Base-by-base conservation (phyloP, 2,113 vertebrate species). In the Formicarius rufipectus region DNA sequence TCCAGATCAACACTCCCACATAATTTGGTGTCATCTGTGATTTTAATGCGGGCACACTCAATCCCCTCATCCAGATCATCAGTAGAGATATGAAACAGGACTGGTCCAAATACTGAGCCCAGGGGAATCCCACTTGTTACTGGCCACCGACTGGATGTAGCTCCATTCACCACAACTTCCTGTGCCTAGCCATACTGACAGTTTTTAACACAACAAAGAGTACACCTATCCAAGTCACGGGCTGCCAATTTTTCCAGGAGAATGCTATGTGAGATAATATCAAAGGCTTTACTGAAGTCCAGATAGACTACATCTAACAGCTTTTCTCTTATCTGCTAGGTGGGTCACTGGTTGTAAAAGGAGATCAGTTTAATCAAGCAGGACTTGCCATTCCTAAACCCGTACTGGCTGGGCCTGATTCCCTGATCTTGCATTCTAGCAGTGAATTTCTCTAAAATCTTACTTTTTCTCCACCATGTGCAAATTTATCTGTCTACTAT, bases 271-370 rank as follows among this genome's bases (percentile, higher is more conserved):
- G 42, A 56, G 13, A 31, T 5, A 21, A 19, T 30, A 40, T 25
- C 21, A 64, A 31, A 64, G 9, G 14, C 20, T 50, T 80, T 58
- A 5, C 21, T 49, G 25, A 42, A 42, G 9, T 37, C 25, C 42
- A 56, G 17, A 17, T 23, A 37, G 22, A 44, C 25, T 56, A 10
- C 9, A 64, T 6, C 22, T 17, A 23, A n/a, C 49, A 31, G 22
- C 12, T 14, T 33, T 44, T 66, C 12, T 18, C 22, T 58, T 31
- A 15, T 28, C 14, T 33, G 22, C 4, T 7, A 14, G 14, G 4
- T 18, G 7, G 31, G 33, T 44, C 0, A 0, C 22, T 19, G 49
- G 5, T 19, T 31, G 14, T 42, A 12, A 58, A 49, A 66, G 21
- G 16, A 42, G 25, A 66, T 50, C 14, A 10, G 3, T 15, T 31